These are phyloP conservation scores for Nomada fabriciana DNA, from an alignment of 2,888 invertebrate genomes.

Conservation along the genomic window DNA sequence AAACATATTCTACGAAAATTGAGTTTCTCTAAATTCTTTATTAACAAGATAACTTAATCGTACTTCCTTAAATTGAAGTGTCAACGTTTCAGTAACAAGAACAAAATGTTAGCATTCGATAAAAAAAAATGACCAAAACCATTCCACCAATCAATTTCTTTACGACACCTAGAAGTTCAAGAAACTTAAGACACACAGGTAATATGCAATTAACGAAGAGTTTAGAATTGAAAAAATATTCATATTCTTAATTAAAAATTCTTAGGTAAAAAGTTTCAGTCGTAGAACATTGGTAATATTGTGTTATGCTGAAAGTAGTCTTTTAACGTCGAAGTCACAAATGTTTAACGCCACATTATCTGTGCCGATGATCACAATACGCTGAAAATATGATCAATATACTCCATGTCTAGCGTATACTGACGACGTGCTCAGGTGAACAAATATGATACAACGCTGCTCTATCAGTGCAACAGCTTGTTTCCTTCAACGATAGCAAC, in stretches of 20 bases:
- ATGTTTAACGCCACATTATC: neutral
- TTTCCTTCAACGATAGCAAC: neutral
- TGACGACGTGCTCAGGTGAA: slow-evolving; percentile 25
- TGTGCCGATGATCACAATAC: neutral
- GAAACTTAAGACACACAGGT: too few relatives aligned
- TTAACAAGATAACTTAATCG: too few relatives aligned
- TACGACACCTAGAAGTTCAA: too few relatives aligned
- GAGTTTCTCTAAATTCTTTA: too few relatives aligned
- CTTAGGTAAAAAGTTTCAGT: too few relatives aligned
- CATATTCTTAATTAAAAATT: neutral
- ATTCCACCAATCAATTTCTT: too few relatives aligned
- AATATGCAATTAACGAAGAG: too few relatives aligned
- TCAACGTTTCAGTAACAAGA: neutral
- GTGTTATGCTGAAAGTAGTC: too few relatives aligned
- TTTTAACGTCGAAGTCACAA: too few relatives aligned
- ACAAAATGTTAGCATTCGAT: neutral
- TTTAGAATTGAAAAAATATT: neutral
- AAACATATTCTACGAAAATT: too few relatives aligned
- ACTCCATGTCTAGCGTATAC: slow-evolving; percentile 22
- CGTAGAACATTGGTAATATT: too few relatives aligned
- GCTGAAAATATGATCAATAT: neutral
- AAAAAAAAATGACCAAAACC: neutral
- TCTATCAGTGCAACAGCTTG: neutral
- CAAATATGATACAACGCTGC: slow-evolving; percentile 26
- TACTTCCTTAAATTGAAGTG: too few relatives aligned